phyloP scores from a whole-genome alignment of 2,888 invertebrate species.

The Ophioninae sp. region DNA sequence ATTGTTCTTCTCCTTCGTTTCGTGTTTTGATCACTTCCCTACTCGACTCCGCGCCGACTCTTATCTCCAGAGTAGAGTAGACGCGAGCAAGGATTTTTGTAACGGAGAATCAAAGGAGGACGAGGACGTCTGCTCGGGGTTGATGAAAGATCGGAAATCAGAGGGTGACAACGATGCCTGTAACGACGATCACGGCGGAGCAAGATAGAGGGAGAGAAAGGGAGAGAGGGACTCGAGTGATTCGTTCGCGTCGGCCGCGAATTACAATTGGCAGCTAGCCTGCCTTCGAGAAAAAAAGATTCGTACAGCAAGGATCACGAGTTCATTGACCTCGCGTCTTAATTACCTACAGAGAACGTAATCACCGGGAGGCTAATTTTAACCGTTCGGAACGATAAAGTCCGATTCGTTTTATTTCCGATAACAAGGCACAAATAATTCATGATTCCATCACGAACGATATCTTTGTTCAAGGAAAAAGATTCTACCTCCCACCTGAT shows the following conservation, averaged over 20 bases:
- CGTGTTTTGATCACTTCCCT: conserved; percentile 59
- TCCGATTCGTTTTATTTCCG: not conserved
- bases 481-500: not conserved
- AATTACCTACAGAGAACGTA: conserved; percentile 9
- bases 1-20: conserved; percentile 64
- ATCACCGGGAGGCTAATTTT: not conserved
- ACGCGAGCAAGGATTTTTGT: conserved; percentile 41
- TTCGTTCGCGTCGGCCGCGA: conserved; percentile 31
- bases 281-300: not conserved
- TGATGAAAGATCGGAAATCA: conserved; percentile 30
- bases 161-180: conserved; percentile 48
- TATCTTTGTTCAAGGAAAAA: not conserved
- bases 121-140: not conserved
- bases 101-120: conserved; percentile 16
- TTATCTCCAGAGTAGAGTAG: conserved; percentile 16
- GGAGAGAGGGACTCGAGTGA: conserved; percentile 32
- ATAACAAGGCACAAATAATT: not conserved
- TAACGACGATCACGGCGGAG: conserved; percentile 31
- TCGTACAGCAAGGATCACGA: not conserved
- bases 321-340: not conserved
- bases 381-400: not conserved
- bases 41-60: conserved; percentile 22
- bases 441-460: not conserved
- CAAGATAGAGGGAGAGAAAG: conserved; percentile 14
- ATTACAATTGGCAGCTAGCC: conserved; percentile 11